Conservation (phyloP, 2,113 vertebrate genomes). For the Rhizomys pruinosus region DNA sequence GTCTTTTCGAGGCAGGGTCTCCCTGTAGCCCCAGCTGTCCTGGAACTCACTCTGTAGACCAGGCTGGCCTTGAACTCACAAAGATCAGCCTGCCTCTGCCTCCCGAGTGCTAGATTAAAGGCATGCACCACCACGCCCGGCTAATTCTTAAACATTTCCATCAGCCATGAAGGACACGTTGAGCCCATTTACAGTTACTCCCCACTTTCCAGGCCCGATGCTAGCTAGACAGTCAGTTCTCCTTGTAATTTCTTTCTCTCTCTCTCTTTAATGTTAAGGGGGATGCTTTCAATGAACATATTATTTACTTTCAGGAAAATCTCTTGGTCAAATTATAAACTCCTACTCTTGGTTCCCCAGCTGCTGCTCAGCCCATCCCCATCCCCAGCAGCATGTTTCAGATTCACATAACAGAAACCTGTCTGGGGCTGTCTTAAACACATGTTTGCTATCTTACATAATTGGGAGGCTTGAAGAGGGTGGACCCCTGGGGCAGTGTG, state of each 20-base stretch:
- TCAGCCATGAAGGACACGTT: background rate
- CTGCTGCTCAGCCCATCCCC: background rate
- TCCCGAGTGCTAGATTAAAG: no score
- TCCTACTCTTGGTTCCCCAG: constrained; percentile 21
- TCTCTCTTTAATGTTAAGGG: constrained; percentile 45
- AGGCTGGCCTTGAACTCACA: no score
- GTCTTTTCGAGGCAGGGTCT: no score
- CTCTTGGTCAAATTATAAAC: constrained; percentile 49
- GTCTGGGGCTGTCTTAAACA: constrained; percentile 30
- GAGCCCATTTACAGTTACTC: background rate
- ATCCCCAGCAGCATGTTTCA: constrained; percentile 3
- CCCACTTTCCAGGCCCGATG: background rate
- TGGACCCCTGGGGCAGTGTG: background rate
- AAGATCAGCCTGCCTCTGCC: no score
- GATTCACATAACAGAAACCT: background rate
- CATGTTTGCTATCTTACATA: background rate
- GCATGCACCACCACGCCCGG: no score
- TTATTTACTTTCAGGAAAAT: constrained; percentile 49
- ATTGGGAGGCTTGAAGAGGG: background rate
- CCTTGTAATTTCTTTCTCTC: constrained; percentile 60
- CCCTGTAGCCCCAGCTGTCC: no score
- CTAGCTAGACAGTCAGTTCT: background rate
- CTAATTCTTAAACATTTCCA: constrained; percentile 2
- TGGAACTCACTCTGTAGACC: no score
- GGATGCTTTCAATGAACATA: constrained; percentile 7